Conservation (phyloP, 2,113 vertebrate species). For the Ciconia stormi region DNA sequence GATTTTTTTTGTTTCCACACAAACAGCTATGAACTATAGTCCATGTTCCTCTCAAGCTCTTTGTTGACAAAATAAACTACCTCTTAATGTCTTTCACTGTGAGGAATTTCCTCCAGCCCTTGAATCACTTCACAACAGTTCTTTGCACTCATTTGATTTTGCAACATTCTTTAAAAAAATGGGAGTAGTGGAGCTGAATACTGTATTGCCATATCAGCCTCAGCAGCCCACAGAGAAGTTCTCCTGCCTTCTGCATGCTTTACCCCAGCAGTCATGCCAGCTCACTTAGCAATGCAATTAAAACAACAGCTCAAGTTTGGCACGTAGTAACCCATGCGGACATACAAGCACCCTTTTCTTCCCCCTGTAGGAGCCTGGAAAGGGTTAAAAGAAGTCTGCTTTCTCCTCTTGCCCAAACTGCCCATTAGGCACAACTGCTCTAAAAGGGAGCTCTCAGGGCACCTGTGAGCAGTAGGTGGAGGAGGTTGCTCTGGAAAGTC, state of each 20-base stretch:
- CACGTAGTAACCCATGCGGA: rapidly evolving
- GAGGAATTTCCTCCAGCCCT: background rate
- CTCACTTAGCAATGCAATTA: background rate
- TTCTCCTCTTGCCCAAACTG: background rate
- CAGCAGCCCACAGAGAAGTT: background rate
- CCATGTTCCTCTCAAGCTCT: background rate
- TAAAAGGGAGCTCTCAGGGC: background rate
- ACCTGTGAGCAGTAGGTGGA: rapidly evolving
- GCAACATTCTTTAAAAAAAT: background rate
- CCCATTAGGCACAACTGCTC: background rate
- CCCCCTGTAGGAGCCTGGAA: background rate
- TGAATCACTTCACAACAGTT: background rate
- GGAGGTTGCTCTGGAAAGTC: rapidly evolving
- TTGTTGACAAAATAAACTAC: background rate
- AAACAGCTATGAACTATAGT: background rate
- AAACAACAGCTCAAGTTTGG: background rate
- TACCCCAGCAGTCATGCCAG: background rate
- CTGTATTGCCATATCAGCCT: background rate
- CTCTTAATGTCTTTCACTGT: background rate
- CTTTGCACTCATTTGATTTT: background rate
- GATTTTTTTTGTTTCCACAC: background rate
- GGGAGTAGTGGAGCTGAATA: background rate
- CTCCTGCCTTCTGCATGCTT: background rate
- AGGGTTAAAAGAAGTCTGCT: background rate
- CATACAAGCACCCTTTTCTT: background rate